phyloP scores from a whole-genome alignment of 2,797 vertebrate species.

The Otus scops region DNA sequence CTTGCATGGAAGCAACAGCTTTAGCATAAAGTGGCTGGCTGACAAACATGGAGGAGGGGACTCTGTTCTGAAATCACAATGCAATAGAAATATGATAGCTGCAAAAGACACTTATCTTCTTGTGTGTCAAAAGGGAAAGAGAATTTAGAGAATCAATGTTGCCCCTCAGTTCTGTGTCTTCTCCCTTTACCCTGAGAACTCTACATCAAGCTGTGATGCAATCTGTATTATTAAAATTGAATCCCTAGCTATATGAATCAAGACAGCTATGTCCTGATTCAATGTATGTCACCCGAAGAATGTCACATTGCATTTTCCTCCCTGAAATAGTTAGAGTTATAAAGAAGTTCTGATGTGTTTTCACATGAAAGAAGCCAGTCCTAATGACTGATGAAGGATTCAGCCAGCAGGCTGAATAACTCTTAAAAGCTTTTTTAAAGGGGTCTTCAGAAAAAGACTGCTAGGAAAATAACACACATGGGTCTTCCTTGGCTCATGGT shows the following conservation, averaged over 20 bases:
- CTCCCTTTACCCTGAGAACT: neutral
- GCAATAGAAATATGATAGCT: neutral
- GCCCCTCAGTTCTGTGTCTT: neutral
- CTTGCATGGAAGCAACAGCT: neutral
- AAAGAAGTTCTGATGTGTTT: constrained; percentile 32
- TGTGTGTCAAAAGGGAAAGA: neutral
- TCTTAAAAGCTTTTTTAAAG: neutral
- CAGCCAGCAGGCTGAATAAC: constrained; percentile 2
- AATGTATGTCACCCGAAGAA: neutral
- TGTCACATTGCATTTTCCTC: constrained; percentile 12
- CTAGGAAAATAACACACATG: neutral
- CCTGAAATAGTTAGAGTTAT: neutral
- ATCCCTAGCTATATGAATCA: neutral
- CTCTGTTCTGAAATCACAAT: neutral
- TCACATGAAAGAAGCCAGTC: neutral
- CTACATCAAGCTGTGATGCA: neutral
- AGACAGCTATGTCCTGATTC: neutral
- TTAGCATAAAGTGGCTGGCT: neutral
- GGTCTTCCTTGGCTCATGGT: neutral
- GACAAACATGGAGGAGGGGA: neutral
- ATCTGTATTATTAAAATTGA: neutral
- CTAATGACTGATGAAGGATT: constrained; percentile 13
- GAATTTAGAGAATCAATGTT: neutral
- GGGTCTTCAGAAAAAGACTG: neutral
- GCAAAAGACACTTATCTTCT: neutral